Evolutionary conservation across 2,797 vertebrate genomes (phyloP), one percentile per base, ranked within the genome.

Genomic region (Podargus strigoides): DNA sequence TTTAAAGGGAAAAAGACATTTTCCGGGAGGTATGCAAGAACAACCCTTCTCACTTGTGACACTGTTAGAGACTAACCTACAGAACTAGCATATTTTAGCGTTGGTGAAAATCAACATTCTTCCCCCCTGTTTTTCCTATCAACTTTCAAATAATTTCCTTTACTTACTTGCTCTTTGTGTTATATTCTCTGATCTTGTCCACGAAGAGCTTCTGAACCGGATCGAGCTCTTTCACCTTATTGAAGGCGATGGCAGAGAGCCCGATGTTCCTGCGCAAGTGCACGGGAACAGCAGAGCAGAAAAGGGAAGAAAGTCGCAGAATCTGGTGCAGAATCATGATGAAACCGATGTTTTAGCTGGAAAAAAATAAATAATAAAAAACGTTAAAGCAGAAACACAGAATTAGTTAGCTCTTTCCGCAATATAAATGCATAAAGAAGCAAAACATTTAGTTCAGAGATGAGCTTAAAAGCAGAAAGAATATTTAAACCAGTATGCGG

Each of bases 201-300:
- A 99, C 34, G 76, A 99, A 99, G 37, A 99, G 98, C 95, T 99
- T 99, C 98, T 99, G 99, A 90, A 99, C 93, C 1, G 99, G 99
- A 95, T 99, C 99, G 12, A 98, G 98, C 55, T 98, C 98, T 75
- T 98, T 98, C 4, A 98, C 41, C 95, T 97, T 98, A 94, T 98
- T 99, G 90, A 99, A 98, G 24, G 97, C 90, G 19, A 99, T 79
- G 0, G 99, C 99, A 1, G 99, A 99, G 34, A 99, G 70, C 36
- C 99, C 99, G 9, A 99, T 96, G 96, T 99, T 99, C 94, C 99
- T 98, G 86, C 97, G 98, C 81, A 99, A 72, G 12, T 98, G 98
- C 72, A 98, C 8, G 5, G 97, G 95, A 34, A 98, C 74, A 0
- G 98, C 94, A 0, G 98, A 98, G 52, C 97, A 98, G 56, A 99